Percentiles rank a stretch among this genome's conserved stretches.
These are phyloP conservation scores for Itoplectis maculator DNA, from an alignment of 2,888 invertebrate species.

Conservation along the genomic window DNA sequence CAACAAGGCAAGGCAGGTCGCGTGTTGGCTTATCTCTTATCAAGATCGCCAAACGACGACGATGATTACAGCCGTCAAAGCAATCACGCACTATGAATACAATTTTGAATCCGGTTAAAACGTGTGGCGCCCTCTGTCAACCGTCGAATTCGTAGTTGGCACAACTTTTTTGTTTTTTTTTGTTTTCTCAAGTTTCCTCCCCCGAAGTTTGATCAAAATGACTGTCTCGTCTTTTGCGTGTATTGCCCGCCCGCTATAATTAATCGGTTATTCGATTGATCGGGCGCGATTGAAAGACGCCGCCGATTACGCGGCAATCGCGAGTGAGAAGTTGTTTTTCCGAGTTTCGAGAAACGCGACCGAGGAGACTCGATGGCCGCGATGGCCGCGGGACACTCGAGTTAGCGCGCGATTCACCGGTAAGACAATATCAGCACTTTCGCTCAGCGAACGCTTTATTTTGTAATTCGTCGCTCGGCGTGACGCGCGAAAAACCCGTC, in stretches of 20 bases:
- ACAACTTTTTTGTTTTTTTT: not conserved
- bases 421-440: not conserved
- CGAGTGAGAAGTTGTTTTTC: not conserved
- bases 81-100: no score
- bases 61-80: no score
- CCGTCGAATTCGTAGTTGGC: no score
- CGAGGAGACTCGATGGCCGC: not conserved
- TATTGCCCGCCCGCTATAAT: constrained; percentile 1
- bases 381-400: not conserved
- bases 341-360: not conserved
- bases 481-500: not conserved
- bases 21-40: no score
- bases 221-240: constrained; percentile 8
- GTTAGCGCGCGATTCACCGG: not conserved
- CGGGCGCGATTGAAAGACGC: not conserved
- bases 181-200: not conserved
- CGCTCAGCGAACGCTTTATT: not conserved
- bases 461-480: not conserved
- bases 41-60: no score
- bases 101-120: no score
- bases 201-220: constrained; percentile 22
- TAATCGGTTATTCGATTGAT: constrained; percentile 10
- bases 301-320: not conserved
- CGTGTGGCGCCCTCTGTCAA: no score
- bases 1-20: no score